Conservation (phyloP, 2,888 invertebrate species). For the Dolomedes plantarius region DNA sequence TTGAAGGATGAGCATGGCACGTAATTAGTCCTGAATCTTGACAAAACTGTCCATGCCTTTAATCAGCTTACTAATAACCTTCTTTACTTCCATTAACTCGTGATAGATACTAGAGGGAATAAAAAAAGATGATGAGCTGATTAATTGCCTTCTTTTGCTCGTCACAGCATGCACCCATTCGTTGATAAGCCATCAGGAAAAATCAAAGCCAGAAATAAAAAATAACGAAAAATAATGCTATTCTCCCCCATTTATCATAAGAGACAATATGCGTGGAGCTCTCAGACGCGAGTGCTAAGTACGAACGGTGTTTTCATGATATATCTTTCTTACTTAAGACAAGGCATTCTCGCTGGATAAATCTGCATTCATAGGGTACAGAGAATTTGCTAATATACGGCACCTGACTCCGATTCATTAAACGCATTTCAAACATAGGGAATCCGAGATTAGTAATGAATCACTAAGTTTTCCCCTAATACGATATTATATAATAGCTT, state of each 20-base stretch:
- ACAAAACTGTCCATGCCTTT: constrained; percentile 52
- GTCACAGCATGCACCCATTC: constrained; percentile 22
- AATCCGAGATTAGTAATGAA: no score
- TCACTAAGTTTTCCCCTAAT: no score
- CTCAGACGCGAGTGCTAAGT: no score
- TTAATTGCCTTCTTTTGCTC: constrained; percentile 46
- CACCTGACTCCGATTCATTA: no score
- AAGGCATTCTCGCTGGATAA: no score
- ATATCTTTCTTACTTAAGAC: no score
- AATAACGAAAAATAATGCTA: neutral
- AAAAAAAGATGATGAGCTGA: constrained; percentile 63
- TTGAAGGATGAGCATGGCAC: constrained; percentile 51
- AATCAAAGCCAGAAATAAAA: constrained; percentile 10
- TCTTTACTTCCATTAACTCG: constrained; percentile 64
- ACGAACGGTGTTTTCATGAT: no score
- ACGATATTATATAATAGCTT: no score
- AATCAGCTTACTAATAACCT: constrained; percentile 65
- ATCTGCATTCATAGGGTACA: no score
- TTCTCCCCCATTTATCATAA: constrained; percentile 9
- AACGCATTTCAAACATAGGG: no score
- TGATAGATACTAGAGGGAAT: constrained; percentile 32
- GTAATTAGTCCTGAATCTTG: constrained; percentile 57
- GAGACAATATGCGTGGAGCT: neutral
- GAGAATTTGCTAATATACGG: no score
- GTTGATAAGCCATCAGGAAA: constrained; percentile 11